Evolutionary conservation across 2,797 vertebrate genomes (phyloP).

Genomic region (Borostomias antarcticus): DNA sequence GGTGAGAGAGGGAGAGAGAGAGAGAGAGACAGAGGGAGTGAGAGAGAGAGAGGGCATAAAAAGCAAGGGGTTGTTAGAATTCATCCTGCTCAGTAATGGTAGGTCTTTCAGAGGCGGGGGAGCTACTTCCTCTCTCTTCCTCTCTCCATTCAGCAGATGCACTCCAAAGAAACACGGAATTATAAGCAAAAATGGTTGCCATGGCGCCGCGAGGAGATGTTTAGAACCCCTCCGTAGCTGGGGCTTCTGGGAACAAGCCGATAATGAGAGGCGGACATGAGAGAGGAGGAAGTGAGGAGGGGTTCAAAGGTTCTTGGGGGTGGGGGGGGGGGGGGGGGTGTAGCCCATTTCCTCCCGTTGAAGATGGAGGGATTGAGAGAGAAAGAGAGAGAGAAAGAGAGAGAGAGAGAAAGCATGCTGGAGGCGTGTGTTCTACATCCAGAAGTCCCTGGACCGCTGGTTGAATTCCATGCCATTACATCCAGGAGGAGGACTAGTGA

Average conservation of each 20-base stretch:
- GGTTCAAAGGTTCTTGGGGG: conserved; percentile 52
- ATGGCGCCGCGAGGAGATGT: conserved; percentile 65
- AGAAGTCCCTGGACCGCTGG: no score
- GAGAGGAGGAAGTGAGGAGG: conserved; percentile 31
- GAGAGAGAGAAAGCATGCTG: conserved; percentile 5
- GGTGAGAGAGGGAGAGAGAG: conserved; percentile 48
- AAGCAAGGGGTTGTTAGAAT: conserved; percentile 67
- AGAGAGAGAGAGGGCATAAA: conserved; percentile 20
- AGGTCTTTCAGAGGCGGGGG: conserved; percentile 59
- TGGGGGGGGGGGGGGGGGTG: conserved; percentile 13
- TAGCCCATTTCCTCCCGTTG: not conserved
- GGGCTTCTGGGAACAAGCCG: conserved; percentile 55
- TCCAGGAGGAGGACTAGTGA: no score
- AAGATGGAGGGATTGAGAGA: not conserved
- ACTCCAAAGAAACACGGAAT: conserved; percentile 72
- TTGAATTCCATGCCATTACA: no score
- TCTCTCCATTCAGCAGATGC: conserved; percentile 68
- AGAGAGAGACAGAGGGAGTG: conserved; percentile 32
- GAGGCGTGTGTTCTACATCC: no score
- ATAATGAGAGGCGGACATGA: conserved; percentile 58
- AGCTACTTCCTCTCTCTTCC: conserved; percentile 60
- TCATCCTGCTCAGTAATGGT: conserved; percentile 65
- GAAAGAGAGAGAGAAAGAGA: not conserved
- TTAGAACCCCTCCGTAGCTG: conserved; percentile 51
- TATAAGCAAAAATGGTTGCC: conserved; percentile 69